Conservation (phyloP, 2,888 invertebrate species). For the Notocelia uddmanniana region DNA sequence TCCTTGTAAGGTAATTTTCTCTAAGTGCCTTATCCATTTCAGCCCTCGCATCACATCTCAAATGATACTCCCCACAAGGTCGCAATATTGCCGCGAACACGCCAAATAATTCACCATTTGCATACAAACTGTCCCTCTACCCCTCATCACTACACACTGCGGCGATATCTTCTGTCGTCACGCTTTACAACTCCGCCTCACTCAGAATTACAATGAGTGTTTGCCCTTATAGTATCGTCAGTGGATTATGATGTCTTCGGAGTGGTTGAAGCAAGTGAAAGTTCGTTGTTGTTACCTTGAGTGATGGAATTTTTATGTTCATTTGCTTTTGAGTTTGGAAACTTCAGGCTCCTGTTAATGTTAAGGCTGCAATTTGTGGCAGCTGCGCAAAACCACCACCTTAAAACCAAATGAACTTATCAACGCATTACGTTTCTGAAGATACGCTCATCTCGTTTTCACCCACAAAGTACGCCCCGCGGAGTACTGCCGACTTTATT, state of each 20-base stretch:
- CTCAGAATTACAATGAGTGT: slow-evolving; percentile 38
- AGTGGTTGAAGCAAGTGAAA: slow-evolving; percentile 25
- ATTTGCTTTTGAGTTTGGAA: slow-evolving; percentile 44
- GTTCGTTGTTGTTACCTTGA: slow-evolving; percentile 45
- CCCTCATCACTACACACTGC: slow-evolving; percentile 41
- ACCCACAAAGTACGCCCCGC: slow-evolving; percentile 25
- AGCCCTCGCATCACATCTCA: slow-evolving; percentile 32
- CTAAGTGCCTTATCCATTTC: slow-evolving; percentile 42
- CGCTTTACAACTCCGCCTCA: slow-evolving; percentile 42
- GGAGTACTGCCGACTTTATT: slow-evolving; percentile 36
- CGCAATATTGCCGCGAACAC: slow-evolving; percentile 53
- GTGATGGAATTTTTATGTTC: slow-evolving; percentile 50
- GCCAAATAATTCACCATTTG: slow-evolving; percentile 65
- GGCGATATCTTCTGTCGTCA: slow-evolving; percentile 16
- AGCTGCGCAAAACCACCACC: slow-evolving; percentile 32
- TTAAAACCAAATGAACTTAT: slow-evolving; percentile 23
- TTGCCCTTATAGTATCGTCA: slow-evolving; percentile 23
- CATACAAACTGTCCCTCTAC: slow-evolving; percentile 64
- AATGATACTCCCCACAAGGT: slow-evolving; percentile 46
- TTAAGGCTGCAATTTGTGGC: slow-evolving; percentile 41
- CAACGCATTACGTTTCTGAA: slow-evolving; percentile 7
- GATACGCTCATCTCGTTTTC: slow-evolving; percentile 20
- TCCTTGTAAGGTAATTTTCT: slow-evolving; percentile 22
- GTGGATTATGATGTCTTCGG: slow-evolving; percentile 30
- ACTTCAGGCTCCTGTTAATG: slow-evolving; percentile 34